Evolutionary conservation across 2,888 invertebrate genomes (phyloP).

Genomic region (Melikaiella ostensackeni): DNA sequence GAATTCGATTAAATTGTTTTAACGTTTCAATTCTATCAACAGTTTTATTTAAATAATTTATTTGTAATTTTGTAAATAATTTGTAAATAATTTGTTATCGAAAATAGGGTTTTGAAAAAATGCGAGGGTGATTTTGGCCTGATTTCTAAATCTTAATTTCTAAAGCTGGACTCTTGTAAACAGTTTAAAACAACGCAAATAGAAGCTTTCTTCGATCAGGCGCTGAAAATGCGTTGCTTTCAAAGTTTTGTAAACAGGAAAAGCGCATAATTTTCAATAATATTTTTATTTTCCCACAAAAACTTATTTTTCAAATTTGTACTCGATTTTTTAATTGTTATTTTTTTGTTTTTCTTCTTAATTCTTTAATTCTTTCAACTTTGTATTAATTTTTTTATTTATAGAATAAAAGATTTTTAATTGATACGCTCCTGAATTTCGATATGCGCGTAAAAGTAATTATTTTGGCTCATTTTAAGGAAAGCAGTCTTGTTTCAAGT

Average conservation of each 20-base stretch:
- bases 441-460: background rate
- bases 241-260: slow-evolving; percentile 29
- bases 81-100: background rate
- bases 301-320: no score
- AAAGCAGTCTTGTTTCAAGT: slow-evolving; percentile 3
- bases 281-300: background rate
- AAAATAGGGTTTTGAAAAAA: background rate
- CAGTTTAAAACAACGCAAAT: slow-evolving; percentile 14
- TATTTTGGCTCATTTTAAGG: slow-evolving; percentile 1
- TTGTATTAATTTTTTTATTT: no score
- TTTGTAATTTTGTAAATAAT: background rate
- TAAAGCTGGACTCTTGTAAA: slow-evolving; percentile 9
- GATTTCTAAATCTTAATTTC: background rate
- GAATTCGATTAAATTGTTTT: background rate
- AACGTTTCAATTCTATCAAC: no score
- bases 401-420: no score
- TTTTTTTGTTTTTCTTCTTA: no score
- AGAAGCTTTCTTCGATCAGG: slow-evolving; percentile 4
- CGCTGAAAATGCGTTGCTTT: slow-evolving; percentile 14
- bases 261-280: slow-evolving; percentile 20
- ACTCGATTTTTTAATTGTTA: no score
- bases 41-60: no score
- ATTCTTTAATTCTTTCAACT: no score
- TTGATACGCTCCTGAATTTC: background rate
- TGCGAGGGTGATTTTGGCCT: background rate